Evolutionary conservation across 2,113 vertebrate species (phyloP).

Genomic region (Pollimyrus isidori): DNA sequence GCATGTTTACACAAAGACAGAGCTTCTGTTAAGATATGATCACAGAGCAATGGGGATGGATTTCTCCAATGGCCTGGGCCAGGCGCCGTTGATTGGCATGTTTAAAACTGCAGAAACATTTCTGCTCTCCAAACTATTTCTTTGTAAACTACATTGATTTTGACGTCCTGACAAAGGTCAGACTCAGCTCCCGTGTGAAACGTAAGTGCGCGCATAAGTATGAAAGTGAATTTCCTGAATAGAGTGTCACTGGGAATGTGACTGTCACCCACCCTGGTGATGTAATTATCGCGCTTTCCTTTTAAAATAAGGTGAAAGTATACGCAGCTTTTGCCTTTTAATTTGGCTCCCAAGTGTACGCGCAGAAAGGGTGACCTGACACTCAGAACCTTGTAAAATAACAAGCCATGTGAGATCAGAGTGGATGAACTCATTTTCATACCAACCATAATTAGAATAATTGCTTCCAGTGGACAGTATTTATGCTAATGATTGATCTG

Average conservation of each 20-base stretch:
- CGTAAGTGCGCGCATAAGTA: not conserved
- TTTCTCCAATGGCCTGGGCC: not conserved
- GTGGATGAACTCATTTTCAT: not conserved
- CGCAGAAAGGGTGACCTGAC: not conserved
- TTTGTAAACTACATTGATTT: not conserved
- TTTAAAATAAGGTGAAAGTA: not conserved
- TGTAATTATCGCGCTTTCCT: not conserved
- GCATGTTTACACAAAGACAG: not conserved
- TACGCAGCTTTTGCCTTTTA: not conserved
- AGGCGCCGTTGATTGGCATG: not conserved
- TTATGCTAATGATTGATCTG: conserved; percentile 9
- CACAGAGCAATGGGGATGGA: not conserved
- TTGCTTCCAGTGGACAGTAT: not conserved
- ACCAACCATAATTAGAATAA: not conserved
- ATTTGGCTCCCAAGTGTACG: not conserved
- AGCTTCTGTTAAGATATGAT: not conserved
- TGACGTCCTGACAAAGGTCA: not conserved
- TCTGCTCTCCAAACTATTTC: not conserved
- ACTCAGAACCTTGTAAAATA: not conserved
- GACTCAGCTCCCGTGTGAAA: not conserved
- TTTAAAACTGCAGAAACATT: not conserved
- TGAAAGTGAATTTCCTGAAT: not conserved
- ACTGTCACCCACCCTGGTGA: not conserved
- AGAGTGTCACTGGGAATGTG: not conserved
- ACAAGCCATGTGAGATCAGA: not conserved